Base-by-base conservation (phyloP, 2,797 vertebrate species). In the Peromyscus nudipes region DNA sequence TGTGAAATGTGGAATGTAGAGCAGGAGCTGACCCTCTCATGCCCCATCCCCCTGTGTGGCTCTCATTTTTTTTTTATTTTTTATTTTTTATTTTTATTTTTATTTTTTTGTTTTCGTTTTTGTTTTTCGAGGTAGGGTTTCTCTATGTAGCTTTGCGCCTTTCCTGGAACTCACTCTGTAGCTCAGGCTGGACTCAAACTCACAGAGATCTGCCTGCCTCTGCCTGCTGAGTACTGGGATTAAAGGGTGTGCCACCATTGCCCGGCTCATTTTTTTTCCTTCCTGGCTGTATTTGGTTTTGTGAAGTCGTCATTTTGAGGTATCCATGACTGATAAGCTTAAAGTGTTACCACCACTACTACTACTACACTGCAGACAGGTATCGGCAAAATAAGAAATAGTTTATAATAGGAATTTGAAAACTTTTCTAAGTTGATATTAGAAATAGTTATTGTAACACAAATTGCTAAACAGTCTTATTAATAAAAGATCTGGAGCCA, bases 341-440 rank as follows among this genome's bases (percentile, higher is more conserved):
- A 79, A 85, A 77, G 6, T 90, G 8, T 92, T 79, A 69, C 40
- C 43, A 71, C n/a, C 43, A 46, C n/a, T 43, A 60, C 43, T 16
- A 55, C 86, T 90, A 16, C 52, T 93, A 55, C 90, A 40, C 25
- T 76, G 1, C 57, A 91, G 88, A 60, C 60, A 8, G 23, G 9
- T 83, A 75, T 13, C 40, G 69, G 43, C 49, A 69, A 86, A 92
- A 81, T 94, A 89, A 73, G 89, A 81, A n/a, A 77, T 88, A 85
- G n/a, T 92, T 94, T 96, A 16, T 31, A 92, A 80, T n/a, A 71
- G 31, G 92, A 84, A 92, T 80, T 91, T 92, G 89, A 93, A 69
- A 83, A 69, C 79, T 96, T 55, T 76, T 89, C 46, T 80, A 57
- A 76, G 31, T 86, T 92, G n/a, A 71, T 85, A 55, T 43, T 85